Percentiles rank a stretch among this genome's conserved stretches.
Conservation (phyloP, 2,113 vertebrate species). For the Microtus pennsylvanicus region DNA sequence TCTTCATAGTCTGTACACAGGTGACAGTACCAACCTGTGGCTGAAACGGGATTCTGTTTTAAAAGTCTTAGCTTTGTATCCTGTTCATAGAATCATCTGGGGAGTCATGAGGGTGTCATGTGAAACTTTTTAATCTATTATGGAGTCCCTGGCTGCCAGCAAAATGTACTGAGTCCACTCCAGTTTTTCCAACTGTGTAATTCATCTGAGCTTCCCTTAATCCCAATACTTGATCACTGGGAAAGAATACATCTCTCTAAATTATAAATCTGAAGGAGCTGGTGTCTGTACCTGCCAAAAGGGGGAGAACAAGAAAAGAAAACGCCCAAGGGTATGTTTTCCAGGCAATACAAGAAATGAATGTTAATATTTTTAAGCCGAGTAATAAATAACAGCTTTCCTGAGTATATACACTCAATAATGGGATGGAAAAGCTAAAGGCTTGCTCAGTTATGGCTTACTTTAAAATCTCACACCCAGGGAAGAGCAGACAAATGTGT, state of each 20-base stretch:
- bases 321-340: background rate
- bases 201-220: background rate
- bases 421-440: background rate
- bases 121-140: background rate
- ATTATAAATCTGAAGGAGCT: background rate
- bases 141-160: background rate
- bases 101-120: accelerated
- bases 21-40: background rate
- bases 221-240: background rate
- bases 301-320: too few relatives aligned
- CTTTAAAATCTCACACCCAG: background rate
- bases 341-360: background rate
- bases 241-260: background rate
- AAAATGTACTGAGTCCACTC: background rate
- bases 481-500: background rate
- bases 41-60: background rate
- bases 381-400: background rate
- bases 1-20: background rate
- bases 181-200: background rate
- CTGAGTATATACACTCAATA: background rate
- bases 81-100: background rate
- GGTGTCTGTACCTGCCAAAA: background rate
- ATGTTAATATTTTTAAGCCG: background rate
- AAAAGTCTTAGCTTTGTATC: background rate
- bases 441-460: background rate